Percentiles rank a stretch among this genome's conserved stretches.
phyloP scores from a whole-genome alignment of 2,888 invertebrate genomes.

The Xanthostigma xanthostigma region DNA sequence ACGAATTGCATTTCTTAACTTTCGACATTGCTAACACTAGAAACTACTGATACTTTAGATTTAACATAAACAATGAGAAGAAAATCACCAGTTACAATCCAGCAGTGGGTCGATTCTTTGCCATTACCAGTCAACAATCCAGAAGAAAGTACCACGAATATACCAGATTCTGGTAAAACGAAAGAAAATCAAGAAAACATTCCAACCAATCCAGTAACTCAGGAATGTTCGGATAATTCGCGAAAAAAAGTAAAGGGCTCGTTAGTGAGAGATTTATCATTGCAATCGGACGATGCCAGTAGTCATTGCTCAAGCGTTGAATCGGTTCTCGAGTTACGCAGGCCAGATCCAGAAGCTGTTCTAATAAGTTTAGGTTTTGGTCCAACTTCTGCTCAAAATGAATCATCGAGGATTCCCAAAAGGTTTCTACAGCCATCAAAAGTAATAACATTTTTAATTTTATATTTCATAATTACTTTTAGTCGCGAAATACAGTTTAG shows the following conservation, averaged over 20 bases:
- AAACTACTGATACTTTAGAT: too few relatives aligned
- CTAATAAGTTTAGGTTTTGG: slow-evolving; percentile 70
- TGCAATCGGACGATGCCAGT: slow-evolving; percentile 31
- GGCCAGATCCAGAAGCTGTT: slow-evolving; percentile 80
- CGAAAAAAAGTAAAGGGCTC: background rate
- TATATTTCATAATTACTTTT: background rate
- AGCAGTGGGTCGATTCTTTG: slow-evolving; percentile 62
- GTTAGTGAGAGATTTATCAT: slow-evolving; percentile 21
- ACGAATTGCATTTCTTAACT: too few relatives aligned
- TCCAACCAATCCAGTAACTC: slow-evolving; percentile 10
- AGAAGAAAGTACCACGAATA: slow-evolving; percentile 5
- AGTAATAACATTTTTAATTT: slow-evolving; percentile 26
- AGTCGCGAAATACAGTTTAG: background rate
- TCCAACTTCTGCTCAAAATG: slow-evolving; percentile 49
- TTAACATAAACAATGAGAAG: slow-evolving; percentile 32
- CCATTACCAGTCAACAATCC: slow-evolving; percentile 27
- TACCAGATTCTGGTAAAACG: slow-evolving; percentile 7
- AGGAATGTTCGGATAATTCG: slow-evolving; percentile 7
- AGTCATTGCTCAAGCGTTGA: slow-evolving; percentile 66
- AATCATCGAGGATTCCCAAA: slow-evolving; percentile 64
- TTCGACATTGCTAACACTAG: too few relatives aligned
- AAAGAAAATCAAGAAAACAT: slow-evolving; percentile 12
- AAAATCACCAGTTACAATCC: slow-evolving; percentile 48
- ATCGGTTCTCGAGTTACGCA: slow-evolving; percentile 66
- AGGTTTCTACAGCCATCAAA: slow-evolving; percentile 70